Conservation (phyloP, 2,113 vertebrate species). For the Lepus timidus region DNA sequence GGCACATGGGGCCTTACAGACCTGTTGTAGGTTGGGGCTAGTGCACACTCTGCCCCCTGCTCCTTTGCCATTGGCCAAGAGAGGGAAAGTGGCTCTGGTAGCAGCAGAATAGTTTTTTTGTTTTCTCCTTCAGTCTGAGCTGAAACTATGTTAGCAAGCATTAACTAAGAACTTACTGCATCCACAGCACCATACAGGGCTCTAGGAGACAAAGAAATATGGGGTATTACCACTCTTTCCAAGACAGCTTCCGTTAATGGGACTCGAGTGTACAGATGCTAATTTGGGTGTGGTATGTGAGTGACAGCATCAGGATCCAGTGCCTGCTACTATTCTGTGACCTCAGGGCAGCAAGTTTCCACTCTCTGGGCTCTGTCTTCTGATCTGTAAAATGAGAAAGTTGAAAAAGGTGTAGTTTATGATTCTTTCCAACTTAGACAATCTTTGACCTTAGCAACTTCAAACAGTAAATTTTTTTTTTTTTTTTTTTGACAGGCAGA, state of each 20-base stretch:
- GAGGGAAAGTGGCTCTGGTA: neutral
- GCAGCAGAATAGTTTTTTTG: neutral
- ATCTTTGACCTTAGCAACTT: neutral
- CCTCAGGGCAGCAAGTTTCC: neutral
- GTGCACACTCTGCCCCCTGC: neutral
- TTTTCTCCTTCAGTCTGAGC: neutral
- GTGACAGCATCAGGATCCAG: neutral
- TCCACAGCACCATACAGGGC: neutral
- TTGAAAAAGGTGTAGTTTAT: neutral
- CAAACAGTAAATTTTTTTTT: neutral
- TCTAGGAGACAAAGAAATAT: neutral
- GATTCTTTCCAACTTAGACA: neutral
- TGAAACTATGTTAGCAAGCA: neutral
- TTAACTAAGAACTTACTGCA: neutral
- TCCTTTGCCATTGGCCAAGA: neutral
- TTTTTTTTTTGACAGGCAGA: too few relatives aligned
- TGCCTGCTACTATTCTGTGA: neutral
- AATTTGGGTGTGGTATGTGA: neutral
- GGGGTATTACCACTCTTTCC: neutral
- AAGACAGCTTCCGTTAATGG: neutral
- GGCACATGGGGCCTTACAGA: neutral
- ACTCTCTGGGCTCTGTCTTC: neutral
- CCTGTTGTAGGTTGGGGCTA: neutral
- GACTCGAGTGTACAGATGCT: neutral
- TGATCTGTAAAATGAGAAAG: neutral